Evolutionary conservation across 2,113 vertebrate species (phyloP), one percentile per base, ranked within the genome.

Genomic region (Xiphophorus hellerii): DNA sequence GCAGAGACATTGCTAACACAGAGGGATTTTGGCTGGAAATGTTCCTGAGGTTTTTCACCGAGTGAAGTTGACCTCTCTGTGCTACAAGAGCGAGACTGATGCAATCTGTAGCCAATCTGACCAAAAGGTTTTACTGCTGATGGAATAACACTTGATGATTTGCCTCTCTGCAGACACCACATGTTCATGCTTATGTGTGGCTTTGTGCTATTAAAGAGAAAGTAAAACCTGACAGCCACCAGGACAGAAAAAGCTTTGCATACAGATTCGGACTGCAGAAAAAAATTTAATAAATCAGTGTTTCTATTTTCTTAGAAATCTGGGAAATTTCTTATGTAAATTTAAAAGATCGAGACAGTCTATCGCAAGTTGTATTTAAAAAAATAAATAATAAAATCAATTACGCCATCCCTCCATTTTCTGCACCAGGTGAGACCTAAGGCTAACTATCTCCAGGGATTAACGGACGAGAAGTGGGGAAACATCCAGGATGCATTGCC

Each of bases 141-240:
- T 58, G n/a, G 35, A 66, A 66, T 58, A 69, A 71, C 84, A 87
- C 80, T 78, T 89, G 88, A 77, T 35, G 66, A 69, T 81, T 60
- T 83, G 83, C 64, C 67, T 76, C 22, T 65, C 48, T 62, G 71
- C 82, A 77, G 87, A 72, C 29, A 69, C 33, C 76, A 62, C 62
- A 68, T 81, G 81, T 9, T 35, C 71, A 42, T 66, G 70, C 31
- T 62, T 7, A 4, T 63, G 33, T 78, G 87, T 82, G 74, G 69
- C 39, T 68, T 64, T 67, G 66, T 66, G 31, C 63, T 66, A 30
- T 86, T 74, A 22, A 25, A 77, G 68, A 71, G 35, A 54, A 74
- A 70, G 61, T 58, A n/a, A 58, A 58, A n/a, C 44, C 60, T 75
- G 64, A 76, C 35, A 70, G 44, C 54, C 65, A 28, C 12, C 39